phyloP scores from a whole-genome alignment of 2,797 vertebrate species.

The Chrysocyon brachyurus region DNA sequence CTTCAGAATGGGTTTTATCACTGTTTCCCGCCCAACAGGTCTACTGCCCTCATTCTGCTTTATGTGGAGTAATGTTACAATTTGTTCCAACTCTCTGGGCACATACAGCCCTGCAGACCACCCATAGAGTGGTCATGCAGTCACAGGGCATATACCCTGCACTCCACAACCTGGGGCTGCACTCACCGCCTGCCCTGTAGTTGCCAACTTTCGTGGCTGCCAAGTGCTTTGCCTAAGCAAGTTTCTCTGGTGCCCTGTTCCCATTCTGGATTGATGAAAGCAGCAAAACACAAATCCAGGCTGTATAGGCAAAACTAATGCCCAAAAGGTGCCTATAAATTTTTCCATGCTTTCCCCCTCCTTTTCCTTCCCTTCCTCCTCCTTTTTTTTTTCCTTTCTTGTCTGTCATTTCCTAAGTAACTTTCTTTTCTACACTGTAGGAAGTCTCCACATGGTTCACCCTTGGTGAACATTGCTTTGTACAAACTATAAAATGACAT shows the following conservation, averaged over 20 bases:
- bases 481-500: background rate
- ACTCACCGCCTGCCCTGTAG: background rate
- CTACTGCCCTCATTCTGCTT: background rate
- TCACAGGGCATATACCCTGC: background rate
- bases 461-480: background rate
- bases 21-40: background rate
- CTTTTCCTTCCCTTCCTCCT: background rate
- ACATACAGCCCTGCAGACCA: fast-evolving
- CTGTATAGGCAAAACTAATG: background rate
- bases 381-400: background rate
- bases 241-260: background rate
- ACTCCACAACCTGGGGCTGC: fast-evolving
- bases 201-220: background rate
- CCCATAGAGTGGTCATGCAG: fast-evolving
- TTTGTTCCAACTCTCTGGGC: background rate
- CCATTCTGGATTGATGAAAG: background rate
- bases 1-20: background rate
- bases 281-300: background rate
- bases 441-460: background rate
- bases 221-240: conserved; percentile 5
- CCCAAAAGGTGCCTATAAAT: background rate
- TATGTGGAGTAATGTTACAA: background rate
- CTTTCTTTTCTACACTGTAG: background rate
- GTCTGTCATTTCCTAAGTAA: background rate
- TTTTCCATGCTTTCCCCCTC: background rate